Base-by-base conservation (phyloP, 2,797 vertebrate species). In the Apodemus agrarius region DNA sequence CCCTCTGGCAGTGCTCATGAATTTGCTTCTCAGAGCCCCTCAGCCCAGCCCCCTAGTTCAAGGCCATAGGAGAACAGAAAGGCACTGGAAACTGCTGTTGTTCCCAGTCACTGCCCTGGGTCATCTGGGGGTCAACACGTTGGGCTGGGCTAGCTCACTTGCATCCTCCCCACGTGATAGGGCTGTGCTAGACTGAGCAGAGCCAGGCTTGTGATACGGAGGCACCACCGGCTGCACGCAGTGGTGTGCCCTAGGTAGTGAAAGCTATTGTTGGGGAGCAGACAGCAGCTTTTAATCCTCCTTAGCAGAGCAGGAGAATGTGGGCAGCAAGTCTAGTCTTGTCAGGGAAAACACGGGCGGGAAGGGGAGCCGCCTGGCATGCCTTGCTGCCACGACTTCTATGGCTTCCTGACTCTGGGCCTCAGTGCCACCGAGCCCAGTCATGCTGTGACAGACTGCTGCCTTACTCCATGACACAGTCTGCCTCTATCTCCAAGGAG, bases 321-420 rank as follows among this genome's bases (percentile, higher is more conserved):
- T 93, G 57, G 97, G 79, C 92, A 97, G 97, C 98, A 98, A 98
- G 98, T 98, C 97, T 96, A 89, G 75, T 98, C 98, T 98, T 98
- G 98, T 97, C 95, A 52, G 95, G 61, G 96, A 97, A 97, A 93
- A 69, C 81, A 89, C 96, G 85, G 89, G 86, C 95, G 94, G 97
- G 96, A 97, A 97, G 97, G 97, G 95, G 96, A 94, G 90, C 93
- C 82, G 59, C 85, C 37, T n/a, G 97, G 88, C 22, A 91, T 96
- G 96, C 98, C 93, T 43, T 97, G 76, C 57, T 94, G 97, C 97
- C 96, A 67, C 91, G 85, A 54, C 74, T 89, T 91, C 94, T 46
- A 82, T 87, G 92, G 31, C 83, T 95, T 81, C 96, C 65, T 40
- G 52, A 74, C 96, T 80, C 94, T 81, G 78, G 0, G 54, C 91